These are phyloP conservation scores for Gallinago nigripennis DNA, from an alignment of 2,797 vertebrate species.

Conservation along the genomic window DNA sequence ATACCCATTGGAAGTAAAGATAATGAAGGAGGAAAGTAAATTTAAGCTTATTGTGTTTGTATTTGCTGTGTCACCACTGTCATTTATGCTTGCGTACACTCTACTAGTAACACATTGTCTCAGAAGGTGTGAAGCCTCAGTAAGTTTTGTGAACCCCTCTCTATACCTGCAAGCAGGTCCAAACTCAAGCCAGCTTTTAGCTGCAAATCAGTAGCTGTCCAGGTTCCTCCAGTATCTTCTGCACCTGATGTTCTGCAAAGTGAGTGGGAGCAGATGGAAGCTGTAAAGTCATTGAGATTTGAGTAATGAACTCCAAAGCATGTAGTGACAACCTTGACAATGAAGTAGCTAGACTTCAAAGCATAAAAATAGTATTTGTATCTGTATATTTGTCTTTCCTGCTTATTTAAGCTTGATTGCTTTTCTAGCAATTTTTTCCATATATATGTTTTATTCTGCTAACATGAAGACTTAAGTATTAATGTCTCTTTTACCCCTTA, in stretches of 20 bases:
- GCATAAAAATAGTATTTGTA: neutral
- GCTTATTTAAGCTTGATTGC: neutral
- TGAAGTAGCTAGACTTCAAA: neutral
- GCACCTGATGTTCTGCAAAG: neutral
- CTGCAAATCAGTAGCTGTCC: neutral
- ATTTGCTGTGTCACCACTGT: neutral
- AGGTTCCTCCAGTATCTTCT: neutral
- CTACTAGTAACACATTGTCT: neutral
- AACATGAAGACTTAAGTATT: neutral
- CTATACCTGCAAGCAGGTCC: neutral
- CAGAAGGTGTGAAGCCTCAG: neutral
- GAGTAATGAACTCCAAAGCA: slow-evolving; percentile 7
- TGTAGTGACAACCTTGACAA: slow-evolving; percentile 18
- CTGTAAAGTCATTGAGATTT: neutral
- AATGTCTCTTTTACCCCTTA: neutral
- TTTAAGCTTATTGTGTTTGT: neutral
- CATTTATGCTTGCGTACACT: neutral
- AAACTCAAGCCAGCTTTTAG: neutral
- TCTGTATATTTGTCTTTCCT: neutral
- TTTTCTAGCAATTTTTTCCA: neutral
- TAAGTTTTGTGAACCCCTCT: neutral
- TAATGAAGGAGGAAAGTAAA: neutral
- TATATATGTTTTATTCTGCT: neutral
- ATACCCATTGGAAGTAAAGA: neutral
- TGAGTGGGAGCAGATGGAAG: neutral